Conservation (phyloP, 2,888 invertebrate species). For the Listrodromus nycthemerus region DNA sequence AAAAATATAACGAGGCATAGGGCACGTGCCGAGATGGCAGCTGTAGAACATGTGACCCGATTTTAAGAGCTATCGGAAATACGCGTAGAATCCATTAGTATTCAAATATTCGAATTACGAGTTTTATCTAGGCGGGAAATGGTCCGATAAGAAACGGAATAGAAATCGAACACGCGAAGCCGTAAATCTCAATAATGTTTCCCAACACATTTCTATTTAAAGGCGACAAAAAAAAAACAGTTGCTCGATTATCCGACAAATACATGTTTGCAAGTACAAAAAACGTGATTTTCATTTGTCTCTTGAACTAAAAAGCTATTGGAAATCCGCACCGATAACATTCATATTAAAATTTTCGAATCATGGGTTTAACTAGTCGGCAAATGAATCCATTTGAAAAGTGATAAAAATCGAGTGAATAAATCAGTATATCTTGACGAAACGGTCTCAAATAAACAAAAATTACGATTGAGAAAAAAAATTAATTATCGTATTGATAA, state of each 20-base stretch:
- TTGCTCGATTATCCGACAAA: background rate
- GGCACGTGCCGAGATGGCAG: slow-evolving; percentile 39
- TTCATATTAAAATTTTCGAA: slow-evolving; percentile 7
- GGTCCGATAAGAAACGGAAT: background rate
- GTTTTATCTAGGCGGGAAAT: slow-evolving; percentile 29
- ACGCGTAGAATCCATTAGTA: background rate
- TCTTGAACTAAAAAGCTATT: slow-evolving; percentile 67
- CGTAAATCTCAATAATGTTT: background rate
- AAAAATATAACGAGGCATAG: background rate
- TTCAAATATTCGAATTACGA: slow-evolving; percentile 13
- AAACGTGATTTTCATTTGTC: slow-evolving; percentile 11
- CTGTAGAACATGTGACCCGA: slow-evolving; percentile 55
- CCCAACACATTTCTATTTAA: background rate
- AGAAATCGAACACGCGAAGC: background rate
- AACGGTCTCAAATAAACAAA: background rate
- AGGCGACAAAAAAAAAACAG: slow-evolving; percentile 5
- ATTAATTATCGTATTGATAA: background rate
- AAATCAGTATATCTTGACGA: background rate
- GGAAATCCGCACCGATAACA: slow-evolving; percentile 1
- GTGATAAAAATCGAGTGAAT: background rate
- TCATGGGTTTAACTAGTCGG: background rate
- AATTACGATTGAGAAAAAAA: background rate
- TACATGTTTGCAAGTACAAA: slow-evolving; percentile 9
- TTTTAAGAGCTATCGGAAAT: slow-evolving; percentile 48
- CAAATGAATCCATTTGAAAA: slow-evolving; percentile 13